Evolutionary conservation across 2,113 vertebrate species (phyloP).

Genomic region (Eleginops maclovinus): DNA sequence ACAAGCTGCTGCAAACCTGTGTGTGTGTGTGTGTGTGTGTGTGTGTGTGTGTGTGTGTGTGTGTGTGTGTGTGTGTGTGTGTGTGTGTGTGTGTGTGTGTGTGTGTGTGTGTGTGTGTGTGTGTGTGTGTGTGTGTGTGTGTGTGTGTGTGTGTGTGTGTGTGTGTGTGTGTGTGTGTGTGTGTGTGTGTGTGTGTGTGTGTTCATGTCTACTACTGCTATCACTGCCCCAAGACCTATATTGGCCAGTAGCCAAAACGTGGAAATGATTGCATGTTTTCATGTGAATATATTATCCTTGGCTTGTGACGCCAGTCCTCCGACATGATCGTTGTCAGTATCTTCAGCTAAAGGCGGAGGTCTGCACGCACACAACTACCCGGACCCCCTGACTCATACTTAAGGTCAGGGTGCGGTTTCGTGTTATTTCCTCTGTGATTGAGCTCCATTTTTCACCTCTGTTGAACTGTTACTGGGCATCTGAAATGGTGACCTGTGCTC

Average conservation of each 20-base stretch:
- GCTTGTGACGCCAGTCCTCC: slow-evolving; percentile 12
- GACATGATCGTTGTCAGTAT: slow-evolving; percentile 32
- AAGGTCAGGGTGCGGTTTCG: slow-evolving; percentile 48
- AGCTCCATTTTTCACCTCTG: slow-evolving; percentile 30
- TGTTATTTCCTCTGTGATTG: slow-evolving; percentile 52
- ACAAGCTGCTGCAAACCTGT: not conserved
- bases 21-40: not conserved
- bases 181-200: slow-evolving; percentile 19
- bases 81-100: slow-evolving; percentile 24
- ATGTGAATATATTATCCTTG: not conserved
- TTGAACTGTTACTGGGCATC: slow-evolving; percentile 4
- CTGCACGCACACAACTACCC: not conserved
- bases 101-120: not conserved
- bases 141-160: no score
- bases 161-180: not conserved
- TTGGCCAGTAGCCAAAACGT: slow-evolving; percentile 34
- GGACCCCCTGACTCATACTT: slow-evolving; percentile 37
- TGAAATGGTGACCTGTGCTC: slow-evolving; percentile 6
- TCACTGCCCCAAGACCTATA: slow-evolving; percentile 67
- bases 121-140: not conserved
- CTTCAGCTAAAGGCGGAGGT: slow-evolving; percentile 34
- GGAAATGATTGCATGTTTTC: slow-evolving; percentile 27
- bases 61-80: slow-evolving; percentile 19
- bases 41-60: no score
- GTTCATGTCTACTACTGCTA: slow-evolving; percentile 1